phyloP scores from a whole-genome alignment of 1,140 invertebrate species.

The Procambarus clarkii region DNA sequence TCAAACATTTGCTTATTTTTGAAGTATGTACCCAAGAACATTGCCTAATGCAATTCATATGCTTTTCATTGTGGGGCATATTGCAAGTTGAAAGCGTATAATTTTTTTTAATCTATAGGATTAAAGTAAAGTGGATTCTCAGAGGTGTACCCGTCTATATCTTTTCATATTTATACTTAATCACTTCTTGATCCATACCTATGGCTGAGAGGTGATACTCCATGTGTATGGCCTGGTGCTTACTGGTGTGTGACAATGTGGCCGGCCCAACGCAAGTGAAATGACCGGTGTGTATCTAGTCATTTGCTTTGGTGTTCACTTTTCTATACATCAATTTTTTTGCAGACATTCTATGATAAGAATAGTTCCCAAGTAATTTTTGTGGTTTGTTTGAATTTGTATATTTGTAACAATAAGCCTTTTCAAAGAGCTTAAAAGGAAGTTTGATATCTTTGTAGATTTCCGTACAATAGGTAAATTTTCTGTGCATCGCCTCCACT shows the following conservation, averaged over 20 bases:
- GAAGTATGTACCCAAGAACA: constrained; percentile 34
- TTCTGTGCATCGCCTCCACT: constrained; percentile 46
- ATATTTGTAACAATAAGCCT: constrained; percentile 63
- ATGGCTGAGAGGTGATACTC: constrained; percentile 45
- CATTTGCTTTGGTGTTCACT: constrained; percentile 58
- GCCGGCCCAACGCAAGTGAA: constrained; percentile 43
- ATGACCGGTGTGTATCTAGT: constrained; percentile 61
- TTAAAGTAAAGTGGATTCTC: constrained; percentile 55
- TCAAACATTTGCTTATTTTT: constrained; percentile 45
- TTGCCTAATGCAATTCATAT: constrained; percentile 52
- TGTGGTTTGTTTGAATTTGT: constrained; percentile 66
- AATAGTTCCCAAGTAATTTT: constrained; percentile 46
- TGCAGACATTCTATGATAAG: constrained; percentile 55
- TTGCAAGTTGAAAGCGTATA: constrained; percentile 2
- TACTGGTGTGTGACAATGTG: constrained; percentile 36
- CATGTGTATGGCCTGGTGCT: constrained; percentile 62
- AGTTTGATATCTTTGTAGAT: constrained; percentile 65
- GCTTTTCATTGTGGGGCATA: constrained; percentile 56
- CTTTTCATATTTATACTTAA: constrained; percentile 49
- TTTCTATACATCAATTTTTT: constrained; percentile 40
- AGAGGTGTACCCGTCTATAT: constrained; percentile 35
- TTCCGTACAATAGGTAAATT: constrained; percentile 40
- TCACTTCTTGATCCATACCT: constrained; percentile 45
- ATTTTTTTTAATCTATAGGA: constrained; percentile 26
- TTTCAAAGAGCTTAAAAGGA: constrained; percentile 48